These are phyloP conservation scores for Rhinoderma darwinii DNA, from an alignment of 2,113 vertebrate genomes.

Conservation along the genomic window DNA sequence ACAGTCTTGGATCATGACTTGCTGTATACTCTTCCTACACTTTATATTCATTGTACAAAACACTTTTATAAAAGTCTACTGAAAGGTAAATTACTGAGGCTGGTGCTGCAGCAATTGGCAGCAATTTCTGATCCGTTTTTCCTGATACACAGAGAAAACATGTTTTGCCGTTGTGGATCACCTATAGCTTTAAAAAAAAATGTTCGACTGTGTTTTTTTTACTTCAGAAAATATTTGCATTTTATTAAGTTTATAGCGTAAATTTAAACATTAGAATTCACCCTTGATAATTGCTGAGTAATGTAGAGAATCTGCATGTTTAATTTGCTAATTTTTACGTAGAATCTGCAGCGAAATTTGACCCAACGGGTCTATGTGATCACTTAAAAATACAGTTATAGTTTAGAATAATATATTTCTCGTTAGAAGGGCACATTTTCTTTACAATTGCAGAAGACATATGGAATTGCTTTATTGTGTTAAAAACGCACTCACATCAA, in stretches of 20 bases:
- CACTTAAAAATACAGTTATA: neutral
- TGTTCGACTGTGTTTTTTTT: neutral
- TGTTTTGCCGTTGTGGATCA: neutral
- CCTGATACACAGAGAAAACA: neutral
- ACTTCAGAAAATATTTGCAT: neutral
- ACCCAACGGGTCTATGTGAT: neutral
- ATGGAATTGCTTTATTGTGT: conserved; percentile 6
- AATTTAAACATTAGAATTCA: neutral
- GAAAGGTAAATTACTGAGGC: conserved; percentile 15
- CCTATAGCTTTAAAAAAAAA: neutral
- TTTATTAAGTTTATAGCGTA: neutral
- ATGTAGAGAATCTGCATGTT: too few species aligned
- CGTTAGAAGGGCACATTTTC: neutral
- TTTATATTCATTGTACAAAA: conserved; percentile 3
- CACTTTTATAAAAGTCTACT: neutral
- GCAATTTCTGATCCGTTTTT: neutral
- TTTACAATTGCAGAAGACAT: neutral
- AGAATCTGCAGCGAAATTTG: too few species aligned
- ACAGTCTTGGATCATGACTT: neutral
- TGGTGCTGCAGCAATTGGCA: conserved; percentile 21
- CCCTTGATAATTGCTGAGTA: neutral
- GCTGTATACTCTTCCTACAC: neutral
- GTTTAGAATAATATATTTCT: neutral
- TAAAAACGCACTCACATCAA: conserved; percentile 15
- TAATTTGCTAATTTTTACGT: too few species aligned